Percentiles rank a stretch among this genome's conserved stretches.
Conservation (phyloP, 1,140 invertebrate genomes). For the Tetraneura akinire region DNA sequence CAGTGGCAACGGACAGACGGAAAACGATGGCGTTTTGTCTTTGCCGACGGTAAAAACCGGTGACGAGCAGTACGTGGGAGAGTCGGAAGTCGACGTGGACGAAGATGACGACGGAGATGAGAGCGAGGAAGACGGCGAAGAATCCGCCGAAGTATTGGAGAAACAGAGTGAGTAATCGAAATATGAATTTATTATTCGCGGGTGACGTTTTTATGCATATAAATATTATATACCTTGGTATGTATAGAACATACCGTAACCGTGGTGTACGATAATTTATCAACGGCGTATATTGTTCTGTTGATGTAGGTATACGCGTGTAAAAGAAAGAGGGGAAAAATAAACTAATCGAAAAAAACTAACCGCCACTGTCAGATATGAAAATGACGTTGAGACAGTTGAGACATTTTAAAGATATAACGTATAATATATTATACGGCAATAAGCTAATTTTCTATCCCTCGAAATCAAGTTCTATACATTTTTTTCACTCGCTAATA, state of each 20-base stretch:
- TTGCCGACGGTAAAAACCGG: not conserved
- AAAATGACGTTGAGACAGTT: not conserved
- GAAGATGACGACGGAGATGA: slow-evolving; percentile 10
- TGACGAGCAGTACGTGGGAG: slow-evolving; percentile 29
- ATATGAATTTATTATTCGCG: too few species aligned
- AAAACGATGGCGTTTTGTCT: not conserved
- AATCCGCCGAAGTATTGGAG: slow-evolving; percentile 30
- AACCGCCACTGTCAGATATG: not conserved
- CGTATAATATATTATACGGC: not conserved
- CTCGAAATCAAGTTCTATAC: not conserved
- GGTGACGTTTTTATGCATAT: too few species aligned
- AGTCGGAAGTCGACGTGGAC: not conserved
- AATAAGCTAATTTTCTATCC: not conserved
- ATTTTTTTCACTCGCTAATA: too few species aligned
- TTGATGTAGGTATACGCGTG: not conserved
- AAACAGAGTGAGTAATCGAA: slow-evolving; percentile 24
- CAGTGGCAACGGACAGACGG: not conserved
- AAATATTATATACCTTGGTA: too few species aligned
- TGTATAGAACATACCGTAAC: too few species aligned
- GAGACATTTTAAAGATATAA: not conserved
- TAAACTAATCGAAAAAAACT: too few species aligned
- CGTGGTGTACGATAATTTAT: not conserved
- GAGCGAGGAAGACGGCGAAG: slow-evolving; percentile 31
- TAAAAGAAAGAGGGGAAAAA: too few species aligned
- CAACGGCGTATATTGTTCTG: not conserved